phyloP scores from a whole-genome alignment of 2,113 vertebrate genomes.

The Hippocampus abdominalis region DNA sequence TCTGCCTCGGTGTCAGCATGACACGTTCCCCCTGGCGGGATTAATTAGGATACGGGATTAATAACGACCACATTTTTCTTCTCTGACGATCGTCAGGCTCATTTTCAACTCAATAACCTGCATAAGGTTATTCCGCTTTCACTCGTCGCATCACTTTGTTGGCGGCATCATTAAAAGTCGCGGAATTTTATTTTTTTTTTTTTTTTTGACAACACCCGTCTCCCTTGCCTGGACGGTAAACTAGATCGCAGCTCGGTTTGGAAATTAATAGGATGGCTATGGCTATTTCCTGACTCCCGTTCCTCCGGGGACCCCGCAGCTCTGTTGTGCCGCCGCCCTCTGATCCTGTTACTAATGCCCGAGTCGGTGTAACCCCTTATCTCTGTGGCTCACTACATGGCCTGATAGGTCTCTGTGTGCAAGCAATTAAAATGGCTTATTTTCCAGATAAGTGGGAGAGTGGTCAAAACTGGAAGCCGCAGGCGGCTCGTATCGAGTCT shows the following conservation, averaged over 20 bases:
- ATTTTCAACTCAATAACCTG: background rate
- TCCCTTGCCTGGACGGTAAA: slow-evolving; percentile 26
- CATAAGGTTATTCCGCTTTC: background rate
- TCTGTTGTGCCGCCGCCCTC: slow-evolving; percentile 63
- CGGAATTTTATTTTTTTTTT: slow-evolving; percentile 13
- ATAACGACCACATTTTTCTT: background rate
- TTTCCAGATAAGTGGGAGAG: slow-evolving; percentile 64
- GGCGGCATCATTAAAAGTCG: slow-evolving; percentile 11
- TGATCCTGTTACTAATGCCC: slow-evolving; percentile 69
- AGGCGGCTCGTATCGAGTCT: slow-evolving; percentile 53
- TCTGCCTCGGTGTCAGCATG: background rate
- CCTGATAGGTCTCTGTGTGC: slow-evolving; percentile 66
- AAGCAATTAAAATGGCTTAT: slow-evolving; percentile 70
- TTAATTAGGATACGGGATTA: slow-evolving; percentile 15
- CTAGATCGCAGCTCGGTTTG: slow-evolving; percentile 22
- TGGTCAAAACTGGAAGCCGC: slow-evolving; percentile 61
- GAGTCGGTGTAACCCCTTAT: slow-evolving; percentile 69
- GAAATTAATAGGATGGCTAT: slow-evolving; percentile 58
- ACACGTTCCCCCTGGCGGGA: background rate
- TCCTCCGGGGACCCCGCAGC: slow-evolving; percentile 53
- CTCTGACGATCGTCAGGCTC: background rate
- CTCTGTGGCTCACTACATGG: slow-evolving; percentile 57
- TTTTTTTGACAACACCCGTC: slow-evolving; percentile 6
- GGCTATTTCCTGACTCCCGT: slow-evolving; percentile 57
- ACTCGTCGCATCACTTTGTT: background rate